Conservation (phyloP, 37 sponge, comb jelly and placozoan genomes). For the Beroe forskalii region DNA sequence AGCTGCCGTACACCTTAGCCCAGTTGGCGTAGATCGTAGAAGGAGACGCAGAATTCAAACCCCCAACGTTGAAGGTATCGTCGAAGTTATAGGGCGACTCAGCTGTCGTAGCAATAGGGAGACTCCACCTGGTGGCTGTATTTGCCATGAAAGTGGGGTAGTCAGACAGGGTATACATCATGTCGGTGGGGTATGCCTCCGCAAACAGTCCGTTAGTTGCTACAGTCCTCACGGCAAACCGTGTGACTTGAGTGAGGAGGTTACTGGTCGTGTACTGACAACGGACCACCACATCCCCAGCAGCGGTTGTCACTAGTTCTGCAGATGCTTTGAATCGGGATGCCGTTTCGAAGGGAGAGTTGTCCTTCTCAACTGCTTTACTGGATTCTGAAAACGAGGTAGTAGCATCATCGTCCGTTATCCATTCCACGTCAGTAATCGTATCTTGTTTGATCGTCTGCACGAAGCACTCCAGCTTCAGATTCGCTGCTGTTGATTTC, state of each 20-base stretch:
- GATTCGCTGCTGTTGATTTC: background rate
- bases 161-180: background rate
- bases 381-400: too few relatives aligned
- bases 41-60: background rate
- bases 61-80: background rate
- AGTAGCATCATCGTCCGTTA: background rate
- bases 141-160: background rate
- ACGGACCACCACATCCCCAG: background rate
- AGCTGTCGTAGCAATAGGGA: background rate
- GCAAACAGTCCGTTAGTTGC: background rate
- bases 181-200: background rate
- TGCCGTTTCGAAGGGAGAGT: constrained; percentile 28
- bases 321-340: background rate
- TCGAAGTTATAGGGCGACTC: background rate
- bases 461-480: background rate
- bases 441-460: constrained; percentile 7
- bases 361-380: constrained; percentile 1
- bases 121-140: background rate
- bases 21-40: constrained; percentile 16
- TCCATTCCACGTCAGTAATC: background rate
- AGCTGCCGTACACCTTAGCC: background rate
- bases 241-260: background rate
- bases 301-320: background rate
- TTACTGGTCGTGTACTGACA: background rate
- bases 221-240: constrained; percentile 19